Percentiles rank a stretch among this genome's conserved stretches.
Conservation (phyloP, 92 coral and sea anemone species). For the Epizoanthus fatuus region DNA sequence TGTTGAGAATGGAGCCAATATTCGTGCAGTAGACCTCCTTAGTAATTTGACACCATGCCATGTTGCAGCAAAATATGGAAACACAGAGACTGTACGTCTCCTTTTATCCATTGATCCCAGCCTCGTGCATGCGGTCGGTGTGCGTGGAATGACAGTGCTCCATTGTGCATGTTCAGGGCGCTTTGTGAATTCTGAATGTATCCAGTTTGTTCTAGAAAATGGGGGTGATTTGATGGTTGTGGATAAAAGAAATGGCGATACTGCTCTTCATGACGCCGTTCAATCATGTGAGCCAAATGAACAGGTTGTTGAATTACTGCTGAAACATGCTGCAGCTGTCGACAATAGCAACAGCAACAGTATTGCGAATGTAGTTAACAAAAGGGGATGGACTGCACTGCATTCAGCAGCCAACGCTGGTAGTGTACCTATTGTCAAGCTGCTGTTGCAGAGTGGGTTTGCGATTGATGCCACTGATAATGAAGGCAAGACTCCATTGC, state of each 20-base stretch:
- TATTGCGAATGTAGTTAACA: no score
- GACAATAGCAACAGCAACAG: background rate
- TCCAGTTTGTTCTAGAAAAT: slow-evolving; percentile 20
- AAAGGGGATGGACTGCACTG: background rate
- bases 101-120: background rate
- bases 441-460: background rate
- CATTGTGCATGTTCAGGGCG: background rate
- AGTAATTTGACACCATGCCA: background rate
- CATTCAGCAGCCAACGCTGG: background rate
- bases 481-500: background rate
- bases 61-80: slow-evolving; percentile 5
- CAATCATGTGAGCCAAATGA: background rate
- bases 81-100: slow-evolving; percentile 9
- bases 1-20: background rate
- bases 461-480: background rate
- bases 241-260: background rate
- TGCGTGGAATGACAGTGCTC: background rate
- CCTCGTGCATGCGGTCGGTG: background rate
- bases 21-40: background rate
- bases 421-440: background rate
- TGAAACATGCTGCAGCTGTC: background rate
- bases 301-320: no score
- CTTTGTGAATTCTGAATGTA: background rate
- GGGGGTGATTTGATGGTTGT: background rate
- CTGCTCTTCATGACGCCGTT: background rate